These are phyloP conservation scores for Crenichthys baileyi DNA, from an alignment of 2,797 vertebrate genomes.

Conservation along the genomic window DNA sequence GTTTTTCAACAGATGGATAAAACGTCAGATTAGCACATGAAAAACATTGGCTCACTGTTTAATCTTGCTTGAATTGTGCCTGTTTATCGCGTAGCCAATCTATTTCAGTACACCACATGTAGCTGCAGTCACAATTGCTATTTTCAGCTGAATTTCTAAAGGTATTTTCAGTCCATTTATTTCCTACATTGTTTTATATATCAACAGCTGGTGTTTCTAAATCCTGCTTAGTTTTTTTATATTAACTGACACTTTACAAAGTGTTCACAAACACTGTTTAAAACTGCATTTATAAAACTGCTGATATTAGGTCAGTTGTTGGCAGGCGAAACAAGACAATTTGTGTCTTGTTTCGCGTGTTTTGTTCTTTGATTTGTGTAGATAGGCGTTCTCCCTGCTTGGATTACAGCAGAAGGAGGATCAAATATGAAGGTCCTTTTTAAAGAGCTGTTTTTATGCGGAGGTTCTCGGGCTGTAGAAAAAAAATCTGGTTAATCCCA, in stretches of 20 bases:
- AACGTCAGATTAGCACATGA: neutral
- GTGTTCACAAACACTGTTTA: neutral
- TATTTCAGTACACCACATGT: neutral
- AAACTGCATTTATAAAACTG: neutral
- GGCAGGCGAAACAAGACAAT: neutral
- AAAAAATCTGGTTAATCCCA: neutral
- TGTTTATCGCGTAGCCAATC: neutral
- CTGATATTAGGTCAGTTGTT: neutral
- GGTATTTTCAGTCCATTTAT: neutral
- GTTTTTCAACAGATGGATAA: neutral
- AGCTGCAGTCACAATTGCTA: neutral
- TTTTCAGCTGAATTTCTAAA: neutral
- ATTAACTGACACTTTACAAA: neutral
- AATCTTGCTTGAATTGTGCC: neutral
- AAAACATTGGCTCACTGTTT: neutral
- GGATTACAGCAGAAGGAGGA: neutral
- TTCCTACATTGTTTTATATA: neutral
- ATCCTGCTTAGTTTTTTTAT: neutral
- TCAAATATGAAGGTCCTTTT: neutral
- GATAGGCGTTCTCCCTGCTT: neutral
- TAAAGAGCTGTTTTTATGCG: neutral
- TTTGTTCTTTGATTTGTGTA: neutral
- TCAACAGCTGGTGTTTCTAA: neutral
- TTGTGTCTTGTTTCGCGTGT: neutral
- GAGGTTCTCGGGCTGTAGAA: neutral